Percentiles rank a stretch among this genome's conserved stretches.
Evolutionary conservation across 2,888 invertebrate species (phyloP).

Genomic region (Cephonodes hylas): DNA sequence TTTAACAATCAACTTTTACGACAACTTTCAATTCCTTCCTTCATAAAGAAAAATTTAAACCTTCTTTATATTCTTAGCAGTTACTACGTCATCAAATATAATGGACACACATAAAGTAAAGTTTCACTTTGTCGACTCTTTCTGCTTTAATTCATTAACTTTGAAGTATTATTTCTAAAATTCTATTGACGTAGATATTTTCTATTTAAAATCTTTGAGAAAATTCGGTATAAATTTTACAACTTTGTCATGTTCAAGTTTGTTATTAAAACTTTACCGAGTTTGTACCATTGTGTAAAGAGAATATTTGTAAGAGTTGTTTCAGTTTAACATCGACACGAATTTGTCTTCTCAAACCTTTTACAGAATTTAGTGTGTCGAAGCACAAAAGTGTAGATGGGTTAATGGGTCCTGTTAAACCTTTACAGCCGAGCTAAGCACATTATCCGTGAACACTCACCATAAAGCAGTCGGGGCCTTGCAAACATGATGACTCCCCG

Average conservation of each 20-base stretch:
- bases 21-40: constrained; percentile 32
- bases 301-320: background rate
- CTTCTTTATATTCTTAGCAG: background rate
- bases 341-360: background rate
- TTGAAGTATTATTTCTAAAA: background rate
- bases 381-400: constrained; percentile 7
- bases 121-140: background rate
- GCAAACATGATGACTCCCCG: constrained; percentile 85
- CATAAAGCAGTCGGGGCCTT: constrained; percentile 87
- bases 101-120: background rate
- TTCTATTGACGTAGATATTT: background rate
- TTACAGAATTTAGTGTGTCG: background rate
- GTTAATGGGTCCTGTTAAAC: constrained; percentile 13
- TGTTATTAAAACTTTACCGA: background rate
- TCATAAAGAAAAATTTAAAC: constrained; percentile 28
- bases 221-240: background rate
- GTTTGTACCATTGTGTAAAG: background rate
- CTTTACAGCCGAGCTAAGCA: constrained; percentile 11
- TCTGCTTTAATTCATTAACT: background rate
- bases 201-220: background rate
- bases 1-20: constrained; percentile 27
- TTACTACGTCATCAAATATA: constrained; percentile 4
- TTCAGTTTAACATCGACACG: background rate
- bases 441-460: constrained; percentile 68
- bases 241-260: background rate